Conservation (phyloP, 2,888 invertebrate species). For the Cantharis nigra region DNA sequence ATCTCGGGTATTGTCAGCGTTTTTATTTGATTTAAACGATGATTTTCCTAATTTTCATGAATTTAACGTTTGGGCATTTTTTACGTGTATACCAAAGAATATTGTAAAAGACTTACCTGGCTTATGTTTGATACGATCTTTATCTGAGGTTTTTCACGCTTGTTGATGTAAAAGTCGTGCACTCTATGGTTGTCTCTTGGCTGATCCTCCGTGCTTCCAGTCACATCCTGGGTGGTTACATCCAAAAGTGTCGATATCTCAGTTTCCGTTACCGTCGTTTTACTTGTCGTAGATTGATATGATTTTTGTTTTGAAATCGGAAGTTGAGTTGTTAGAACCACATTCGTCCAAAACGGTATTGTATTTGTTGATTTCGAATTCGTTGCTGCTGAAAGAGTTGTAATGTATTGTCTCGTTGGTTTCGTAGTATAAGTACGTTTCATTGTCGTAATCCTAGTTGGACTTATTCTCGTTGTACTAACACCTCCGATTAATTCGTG, state of each 20-base stretch:
- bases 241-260: slow-evolving; percentile 57
- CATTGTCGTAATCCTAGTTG: slow-evolving; percentile 11
- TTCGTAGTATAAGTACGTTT: slow-evolving; percentile 37
- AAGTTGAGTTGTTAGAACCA: slow-evolving; percentile 56
- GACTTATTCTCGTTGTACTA: background rate
- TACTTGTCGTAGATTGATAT: slow-evolving; percentile 52
- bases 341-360: slow-evolving; percentile 53
- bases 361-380: slow-evolving; percentile 15
- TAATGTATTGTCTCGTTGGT: slow-evolving; percentile 37
- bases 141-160: slow-evolving; percentile 52
- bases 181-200: slow-evolving; percentile 60
- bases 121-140: slow-evolving; percentile 54
- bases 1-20: background rate
- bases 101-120: slow-evolving; percentile 47
- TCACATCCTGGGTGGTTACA: slow-evolving; percentile 61
- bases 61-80: background rate
- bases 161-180: slow-evolving; percentile 53
- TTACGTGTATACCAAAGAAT: background rate
- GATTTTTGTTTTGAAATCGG: slow-evolving; percentile 51
- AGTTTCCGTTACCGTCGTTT: slow-evolving; percentile 40
- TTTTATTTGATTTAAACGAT: background rate
- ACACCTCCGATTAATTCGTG: background rate
- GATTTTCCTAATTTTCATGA: background rate
- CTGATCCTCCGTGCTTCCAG: slow-evolving; percentile 55
- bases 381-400: slow-evolving; percentile 26